Evolutionary conservation across 2,888 invertebrate genomes (phyloP), one percentile per base, ranked within the genome.

Genomic region (Drosophila mercatorum): DNA sequence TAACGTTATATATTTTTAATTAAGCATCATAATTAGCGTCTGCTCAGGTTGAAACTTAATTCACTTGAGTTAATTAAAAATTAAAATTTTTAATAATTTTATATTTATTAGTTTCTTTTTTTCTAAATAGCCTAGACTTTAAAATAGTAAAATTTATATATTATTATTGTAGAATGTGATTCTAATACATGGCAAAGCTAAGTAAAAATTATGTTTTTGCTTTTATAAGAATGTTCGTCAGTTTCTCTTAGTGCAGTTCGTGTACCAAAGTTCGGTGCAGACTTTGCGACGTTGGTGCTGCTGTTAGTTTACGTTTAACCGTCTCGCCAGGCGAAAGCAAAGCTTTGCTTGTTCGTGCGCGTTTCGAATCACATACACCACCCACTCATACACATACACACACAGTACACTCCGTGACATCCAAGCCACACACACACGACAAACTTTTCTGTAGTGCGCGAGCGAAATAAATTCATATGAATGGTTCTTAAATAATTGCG

Each of bases 241-340:
- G 14, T 61, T 76, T 75, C 38, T 43, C 26, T 47, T 65, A 73
- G 78, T 80, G 80, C 36, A 60, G 46, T 14, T 51, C 38, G 14
- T 53, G 59, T 31, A 52, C 43, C 56, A 70, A 76, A 65, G 63
- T 72, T 76, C 68, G 69, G n/a, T 71, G 80, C 75, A 81, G 85
- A 78, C 80, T 79, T 72, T 63, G 58, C 77, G 80, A 67, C 78
- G 75, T 56, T 70, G 70, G 44, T 58, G 59, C 55, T 63, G 61
- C 38, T 59, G 77, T 80, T 76, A 87, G 88, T 84, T 74, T 78
- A 73, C 81, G 72, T 68, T 80, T 61, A 80, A 80, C 75, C 80
- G 80, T 85, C 75, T 76, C 69, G 78, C 70, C 72, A 79, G 79
- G 68, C 78, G 75, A 81, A 78, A 77, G 78, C 72, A 75, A 83